Evolutionary conservation across 2,888 invertebrate genomes (phyloP).

Genomic region (Limnephilus marmoratus): DNA sequence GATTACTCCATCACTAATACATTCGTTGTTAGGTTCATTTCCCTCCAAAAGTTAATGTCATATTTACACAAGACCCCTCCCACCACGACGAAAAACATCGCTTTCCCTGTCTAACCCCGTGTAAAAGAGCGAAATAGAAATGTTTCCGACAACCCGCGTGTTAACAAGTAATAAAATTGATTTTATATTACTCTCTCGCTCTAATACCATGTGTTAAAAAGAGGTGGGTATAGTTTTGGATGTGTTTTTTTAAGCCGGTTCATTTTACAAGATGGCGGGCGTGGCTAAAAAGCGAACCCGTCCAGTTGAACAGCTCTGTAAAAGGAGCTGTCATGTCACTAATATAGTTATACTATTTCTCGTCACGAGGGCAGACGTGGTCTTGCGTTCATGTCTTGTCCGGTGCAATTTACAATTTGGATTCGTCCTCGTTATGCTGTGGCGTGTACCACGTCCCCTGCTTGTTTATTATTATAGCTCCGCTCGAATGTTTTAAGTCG

Average conservation of each 20-base stretch:
- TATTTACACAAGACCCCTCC: constrained; percentile 53
- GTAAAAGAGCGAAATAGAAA: constrained; percentile 36
- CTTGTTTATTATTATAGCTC: not conserved
- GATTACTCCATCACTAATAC: constrained; percentile 17
- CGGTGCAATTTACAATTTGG: constrained; percentile 48
- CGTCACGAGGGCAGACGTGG: constrained; percentile 51
- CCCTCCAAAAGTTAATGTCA: constrained; percentile 59
- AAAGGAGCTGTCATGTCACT: constrained; percentile 55
- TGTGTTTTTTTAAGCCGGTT: not conserved
- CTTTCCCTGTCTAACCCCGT: constrained; percentile 19
- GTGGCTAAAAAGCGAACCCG: constrained; percentile 33
- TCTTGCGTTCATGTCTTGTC: constrained; percentile 47
- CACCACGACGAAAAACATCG: constrained; percentile 37
- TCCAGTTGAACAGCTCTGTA: constrained; percentile 36
- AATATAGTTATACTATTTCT: constrained; percentile 61
- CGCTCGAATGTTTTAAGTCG: not conserved
- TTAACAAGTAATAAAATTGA: constrained; percentile 2
- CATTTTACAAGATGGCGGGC: constrained; percentile 44
- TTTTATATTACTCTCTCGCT: not conserved
- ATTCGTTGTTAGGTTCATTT: constrained; percentile 52
- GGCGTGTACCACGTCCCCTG: not conserved
- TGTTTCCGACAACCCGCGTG: not conserved
- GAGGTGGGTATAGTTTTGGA: not conserved
- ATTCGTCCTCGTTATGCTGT: constrained; percentile 29
- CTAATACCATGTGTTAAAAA: not conserved